Percentiles rank a stretch among this genome's conserved stretches.
phyloP scores from a whole-genome alignment of 92 coral and sea anemone species.

The Umimayanthus kanabou region DNA sequence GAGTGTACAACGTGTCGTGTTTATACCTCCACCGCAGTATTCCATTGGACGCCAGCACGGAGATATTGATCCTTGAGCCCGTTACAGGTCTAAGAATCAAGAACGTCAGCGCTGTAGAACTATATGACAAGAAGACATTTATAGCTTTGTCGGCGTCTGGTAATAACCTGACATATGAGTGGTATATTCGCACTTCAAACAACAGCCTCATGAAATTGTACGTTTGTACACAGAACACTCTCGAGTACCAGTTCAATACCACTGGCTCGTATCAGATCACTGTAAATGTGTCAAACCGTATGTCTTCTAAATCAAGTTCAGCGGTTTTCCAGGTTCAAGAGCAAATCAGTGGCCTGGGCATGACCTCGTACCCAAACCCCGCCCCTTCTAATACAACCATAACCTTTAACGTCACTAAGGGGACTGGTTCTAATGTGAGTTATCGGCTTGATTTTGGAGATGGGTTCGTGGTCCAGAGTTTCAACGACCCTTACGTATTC shows the following conservation, averaged over 20 bases:
- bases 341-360: constrained; percentile 60
- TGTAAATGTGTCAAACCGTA: constrained; percentile 78
- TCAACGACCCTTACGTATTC: constrained; percentile 50
- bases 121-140: constrained; percentile 64
- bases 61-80: constrained; percentile 69
- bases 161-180: constrained; percentile 78
- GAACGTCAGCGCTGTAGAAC: constrained; percentile 68
- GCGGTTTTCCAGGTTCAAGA: constrained; percentile 69
- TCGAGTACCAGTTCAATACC: constrained; percentile 58
- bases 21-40: constrained; percentile 22
- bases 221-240: constrained; percentile 51
- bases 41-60: constrained; percentile 20
- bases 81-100: constrained; percentile 62
- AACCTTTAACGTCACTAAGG: constrained; percentile 69
- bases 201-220: constrained; percentile 32
- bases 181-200: constrained; percentile 52
- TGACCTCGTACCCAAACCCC: constrained; percentile 81
- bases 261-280: constrained; percentile 62
- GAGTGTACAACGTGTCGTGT: constrained; percentile 54
- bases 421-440: constrained; percentile 70
- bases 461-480: constrained; percentile 56
- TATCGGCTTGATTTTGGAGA: constrained; percentile 83
- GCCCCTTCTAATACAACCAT: constrained; percentile 77
- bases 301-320: constrained; percentile 56
- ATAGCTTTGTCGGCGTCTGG: constrained; percentile 64